Base-by-base conservation (phyloP, 2,797 vertebrate genomes). In the Paramormyrops hopkinsi region DNA sequence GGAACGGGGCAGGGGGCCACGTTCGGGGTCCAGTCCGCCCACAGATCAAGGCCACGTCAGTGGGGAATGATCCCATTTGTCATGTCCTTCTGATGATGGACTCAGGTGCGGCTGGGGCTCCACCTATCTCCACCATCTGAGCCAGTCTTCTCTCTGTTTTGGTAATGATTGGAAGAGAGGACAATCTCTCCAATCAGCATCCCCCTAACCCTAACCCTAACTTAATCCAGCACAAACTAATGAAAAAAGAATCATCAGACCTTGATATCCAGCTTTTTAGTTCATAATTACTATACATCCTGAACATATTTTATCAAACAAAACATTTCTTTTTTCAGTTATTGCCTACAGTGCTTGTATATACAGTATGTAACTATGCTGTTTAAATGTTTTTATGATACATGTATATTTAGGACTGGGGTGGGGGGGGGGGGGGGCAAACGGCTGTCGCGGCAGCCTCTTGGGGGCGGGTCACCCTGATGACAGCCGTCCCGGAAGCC, bases 61-160 rank as follows among this genome's bases (percentile, higher is more conserved):
- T 90, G 87, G 91, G 84, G 86, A 89, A 91, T 94, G 93, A 93
- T 94, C 93, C 93, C 92, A 88, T 93, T 93, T 95, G 93, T 90
- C 90, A 91, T 91, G 83, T 91, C 90, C 91, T 93, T 90, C 90
- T 87, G 88, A 91, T 92, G 88, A 50, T 46, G 12, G 54, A 62
- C 53, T 62, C 53, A 51, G 82, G 6, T 33, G 14, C 0, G 37
- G 1, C 37, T 9, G 25, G 22, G 46, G 33, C 56, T 46, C 86
- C 25, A 54, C 29, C 8, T 11, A 29, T 85, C 82, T 25, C 82
- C 22, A 48, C 5, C 41, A 48, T 48, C 51, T 37, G 51, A 53
- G 11, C 48, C 22, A 56, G 25, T 29, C n/a, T 22, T 50, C n/a
- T 25, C 41, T 7, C 25, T n/a, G 7, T 29, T 51, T 25, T 51